Evolutionary conservation across 2,888 invertebrate genomes (phyloP), one percentile per base, ranked within the genome.

Genomic region (Zootermopsis nevadensis): DNA sequence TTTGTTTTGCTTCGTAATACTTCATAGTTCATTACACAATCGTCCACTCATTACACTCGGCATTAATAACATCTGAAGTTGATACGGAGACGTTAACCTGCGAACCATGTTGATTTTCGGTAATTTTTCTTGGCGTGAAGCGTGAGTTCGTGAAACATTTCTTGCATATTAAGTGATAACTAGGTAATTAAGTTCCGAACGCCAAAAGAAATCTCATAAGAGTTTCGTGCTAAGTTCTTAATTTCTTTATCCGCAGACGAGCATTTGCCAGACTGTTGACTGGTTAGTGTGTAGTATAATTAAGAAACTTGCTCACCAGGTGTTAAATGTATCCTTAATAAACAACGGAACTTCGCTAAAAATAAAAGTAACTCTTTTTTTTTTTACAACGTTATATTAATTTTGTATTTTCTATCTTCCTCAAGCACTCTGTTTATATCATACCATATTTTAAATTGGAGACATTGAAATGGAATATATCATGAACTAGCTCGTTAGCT

Each of bases 111-210:
- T 60, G 60, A 60, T 60, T 27, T 27, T 60, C 60, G n/a, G 60
- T 60, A 60, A 7, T 60, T 12, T n/a, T 60, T 27, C 8, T 60
- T 60, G 60, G 60, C 60, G 6, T 60, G n/a, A 60, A 60, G 60
- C 60, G 7, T 27, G 60, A 60, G 60, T 7, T 60, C 12, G n/a
- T 12, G 27, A n/a, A 27, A 27, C 60, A 27, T 10, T n/a, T 7
- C 60, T 60, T 60, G 60, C 60, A 69, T 69, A 69, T 69, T 69
- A 31, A 69, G 69, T 69, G 69, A 69, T 69, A 30, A 33, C 69
- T 33, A 33, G 69, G 69, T 33, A 69, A 69, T 69, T 33, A 69
- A 33, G 31, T 69, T 69, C 31, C 69, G 31, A 69, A 27, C 31
- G 33, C 12, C 15, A 69, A 33, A 69, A 15, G 15, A 31, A 33